These are phyloP conservation scores for Ailurus styani DNA, from an alignment of 2,113 vertebrate genomes.

Conservation along the genomic window DNA sequence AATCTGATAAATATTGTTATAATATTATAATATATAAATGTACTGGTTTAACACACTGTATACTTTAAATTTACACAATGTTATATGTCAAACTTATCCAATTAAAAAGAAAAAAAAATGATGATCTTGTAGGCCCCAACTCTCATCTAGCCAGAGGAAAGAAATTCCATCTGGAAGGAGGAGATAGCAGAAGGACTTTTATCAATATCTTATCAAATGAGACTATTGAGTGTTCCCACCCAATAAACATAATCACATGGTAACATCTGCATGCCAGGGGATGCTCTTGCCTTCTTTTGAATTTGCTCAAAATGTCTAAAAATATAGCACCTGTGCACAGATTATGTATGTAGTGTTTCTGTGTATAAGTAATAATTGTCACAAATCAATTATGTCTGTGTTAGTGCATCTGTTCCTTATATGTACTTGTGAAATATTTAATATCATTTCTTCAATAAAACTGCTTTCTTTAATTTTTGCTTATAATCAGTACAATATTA, in stretches of 20 bases:
- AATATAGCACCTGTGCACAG: not conserved
- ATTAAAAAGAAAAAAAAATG: not conserved
- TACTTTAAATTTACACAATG: not conserved
- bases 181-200: not conserved
- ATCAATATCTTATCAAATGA: not conserved
- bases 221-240: not conserved
- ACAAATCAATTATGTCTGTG: not conserved
- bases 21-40: not conserved
- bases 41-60: not conserved
- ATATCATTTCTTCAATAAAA: not conserved
- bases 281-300: not conserved
- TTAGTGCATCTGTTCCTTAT: not conserved
- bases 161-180: conserved; percentile 10
- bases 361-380: not conserved
- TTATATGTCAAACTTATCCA: not conserved
- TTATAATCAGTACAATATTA: not conserved
- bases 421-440: not conserved
- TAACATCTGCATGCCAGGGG: not conserved
- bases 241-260: not conserved
- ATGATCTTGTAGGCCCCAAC: not conserved
- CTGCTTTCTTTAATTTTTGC: not conserved
- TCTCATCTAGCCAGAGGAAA: not conserved
- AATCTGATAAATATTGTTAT: not conserved
- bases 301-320: not conserved
- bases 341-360: not conserved